Conservation (phyloP, 1,140 invertebrate species). For the Brachionus koreanus region DNA sequence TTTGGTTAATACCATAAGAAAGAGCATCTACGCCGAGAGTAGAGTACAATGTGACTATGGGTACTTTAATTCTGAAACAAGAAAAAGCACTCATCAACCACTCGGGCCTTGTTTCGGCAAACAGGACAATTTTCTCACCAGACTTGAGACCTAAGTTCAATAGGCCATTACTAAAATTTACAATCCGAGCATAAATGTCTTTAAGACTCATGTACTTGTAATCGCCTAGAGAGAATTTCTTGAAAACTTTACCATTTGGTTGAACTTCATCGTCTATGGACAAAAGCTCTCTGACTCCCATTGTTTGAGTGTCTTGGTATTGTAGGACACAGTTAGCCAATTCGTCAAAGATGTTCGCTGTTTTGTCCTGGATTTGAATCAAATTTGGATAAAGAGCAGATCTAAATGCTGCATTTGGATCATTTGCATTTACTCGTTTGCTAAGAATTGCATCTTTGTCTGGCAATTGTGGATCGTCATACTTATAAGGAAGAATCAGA, state of each 20-base stretch:
- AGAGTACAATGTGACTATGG: constrained; percentile 91
- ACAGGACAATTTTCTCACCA: constrained; percentile 77
- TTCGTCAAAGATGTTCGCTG: background rate
- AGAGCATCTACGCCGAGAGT: constrained; percentile 87
- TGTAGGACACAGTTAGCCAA: background rate
- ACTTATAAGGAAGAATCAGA: constrained; percentile 38
- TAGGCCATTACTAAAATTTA: constrained; percentile 58
- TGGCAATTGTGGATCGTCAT: constrained; percentile 26
- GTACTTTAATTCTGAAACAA: constrained; percentile 84
- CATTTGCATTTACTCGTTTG: background rate
- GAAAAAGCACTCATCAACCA: constrained; percentile 93
- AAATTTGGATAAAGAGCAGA: constrained; percentile 5
- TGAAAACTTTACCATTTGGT: constrained; percentile 38
- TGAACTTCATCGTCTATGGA: constrained; percentile 40
- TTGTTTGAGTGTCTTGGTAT: constrained; percentile 3
- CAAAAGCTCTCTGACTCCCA: constrained; percentile 22
- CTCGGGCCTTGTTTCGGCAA: constrained; percentile 91
- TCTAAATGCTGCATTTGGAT: background rate
- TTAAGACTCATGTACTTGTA: constrained; percentile 84
- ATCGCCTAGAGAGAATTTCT: constrained; percentile 55
- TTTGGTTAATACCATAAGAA: constrained; percentile 27
- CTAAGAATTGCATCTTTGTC: constrained; percentile 27
- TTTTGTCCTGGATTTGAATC: background rate
- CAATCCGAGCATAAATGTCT: constrained; percentile 71
- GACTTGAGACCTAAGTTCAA: constrained; percentile 62